Evolutionary conservation across 2,113 vertebrate genomes (phyloP), one percentile per base, ranked within the genome.

Genomic region (Anhinga rufa): DNA sequence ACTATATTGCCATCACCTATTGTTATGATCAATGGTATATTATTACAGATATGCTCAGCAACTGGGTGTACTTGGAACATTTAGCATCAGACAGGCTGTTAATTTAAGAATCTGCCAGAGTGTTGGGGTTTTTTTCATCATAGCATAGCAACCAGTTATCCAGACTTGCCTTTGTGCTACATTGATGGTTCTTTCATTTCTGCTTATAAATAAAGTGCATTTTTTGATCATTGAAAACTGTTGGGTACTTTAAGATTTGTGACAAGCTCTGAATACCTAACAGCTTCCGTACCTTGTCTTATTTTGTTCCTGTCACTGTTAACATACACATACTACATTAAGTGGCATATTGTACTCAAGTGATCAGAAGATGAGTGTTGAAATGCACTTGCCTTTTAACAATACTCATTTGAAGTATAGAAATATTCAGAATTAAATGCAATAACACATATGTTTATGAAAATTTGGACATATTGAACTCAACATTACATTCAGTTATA

Each of bases 71-170:
- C 44, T 85, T 75, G 66, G 36, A 86, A 85, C 61, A 49, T 80
- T 86, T 87, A 90, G 17, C 26, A 80, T 48, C 31, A 93, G 92
- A 90, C 86, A 97, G 79, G 65, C 17, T 91, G 62, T 57, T 94
- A 93, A 86, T 97, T 94, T 92, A 48, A 92, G 91, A 95, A 77
- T 75, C 34, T 14, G 57, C 28, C n/a, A 66, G 69, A 60, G 54
- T 49, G 10, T 6, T 61, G 32, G 1, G 10, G 2, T 2, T 57
- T 85, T 88, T 88, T 70, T 89, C 40, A n/a, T 55, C 40, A 87
- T 18, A 90, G 61, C 46, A 75, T 69, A 92, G 34, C 60, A 88
- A 82, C 1, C 4, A 83, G 46, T 68, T 95, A 87, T 75, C 60
- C 48, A 62, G 69, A 25, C 2, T 61, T 88, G 14, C 61, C 62